Evolutionary conservation across 1,140 invertebrate species (phyloP).

Genomic region (Spodoptera frugiperda): DNA sequence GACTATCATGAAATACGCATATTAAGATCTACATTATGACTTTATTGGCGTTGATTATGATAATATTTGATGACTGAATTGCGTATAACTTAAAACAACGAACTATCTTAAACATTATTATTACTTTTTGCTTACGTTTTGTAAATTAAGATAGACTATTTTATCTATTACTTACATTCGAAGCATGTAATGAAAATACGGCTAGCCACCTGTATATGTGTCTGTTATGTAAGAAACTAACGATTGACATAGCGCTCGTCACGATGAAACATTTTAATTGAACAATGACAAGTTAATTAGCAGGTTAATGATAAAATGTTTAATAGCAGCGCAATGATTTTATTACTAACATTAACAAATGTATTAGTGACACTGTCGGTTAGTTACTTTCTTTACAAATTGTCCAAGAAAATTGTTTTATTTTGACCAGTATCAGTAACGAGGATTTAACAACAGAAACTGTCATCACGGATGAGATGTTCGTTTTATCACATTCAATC

Average conservation of each 20-base stretch:
- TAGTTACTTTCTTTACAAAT: background rate
- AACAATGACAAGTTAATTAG: background rate
- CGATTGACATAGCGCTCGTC: background rate
- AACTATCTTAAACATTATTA: too few species aligned
- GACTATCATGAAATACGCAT: too few species aligned
- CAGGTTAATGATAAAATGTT: too few species aligned
- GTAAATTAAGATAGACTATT: background rate
- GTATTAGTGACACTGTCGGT: background rate
- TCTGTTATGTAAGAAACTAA: conserved; percentile 1
- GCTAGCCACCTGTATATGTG: background rate
- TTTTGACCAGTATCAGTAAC: background rate
- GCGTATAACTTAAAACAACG: too few species aligned
- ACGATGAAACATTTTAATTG: conserved; percentile 11
- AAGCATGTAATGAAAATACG: background rate
- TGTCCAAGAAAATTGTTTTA: conserved; percentile 14
- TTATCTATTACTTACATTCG: conserved; percentile 8
- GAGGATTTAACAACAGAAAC: background rate
- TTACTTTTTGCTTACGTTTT: too few species aligned
- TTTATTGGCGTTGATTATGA: too few species aligned
- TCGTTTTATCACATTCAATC: background rate
- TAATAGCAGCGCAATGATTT: too few species aligned
- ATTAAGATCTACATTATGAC: too few species aligned
- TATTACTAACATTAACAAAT: background rate
- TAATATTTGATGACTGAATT: too few species aligned
- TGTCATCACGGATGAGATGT: background rate